Evolutionary conservation across 2,888 invertebrate species (phyloP), one percentile per base, ranked within the genome.

Genomic region (Chrysomela aeneicollis): DNA sequence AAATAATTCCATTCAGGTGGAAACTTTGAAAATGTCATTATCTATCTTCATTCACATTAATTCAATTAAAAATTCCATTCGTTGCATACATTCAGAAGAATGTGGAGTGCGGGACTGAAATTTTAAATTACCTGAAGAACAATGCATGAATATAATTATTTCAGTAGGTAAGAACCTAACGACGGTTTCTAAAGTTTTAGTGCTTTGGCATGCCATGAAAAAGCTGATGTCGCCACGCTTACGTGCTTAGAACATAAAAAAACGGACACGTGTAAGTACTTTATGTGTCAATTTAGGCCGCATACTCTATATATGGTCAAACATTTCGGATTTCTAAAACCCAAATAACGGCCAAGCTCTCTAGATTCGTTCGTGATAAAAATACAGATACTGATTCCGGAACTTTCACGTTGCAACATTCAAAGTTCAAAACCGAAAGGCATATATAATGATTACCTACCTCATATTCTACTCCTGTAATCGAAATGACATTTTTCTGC

Each of bases 191-290:
- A 42, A n/a, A 42, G 42, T 42, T 42, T 42, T 12, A 42, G 42
- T 42, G 42, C 42, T 42, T 42, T 42, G 42, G 15, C 42, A 42
- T n/a, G 42, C 42, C 42, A 42, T 15, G 15, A 42, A 42, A 42
- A 42, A 42, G 42, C 42, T 42, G n/a, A 42, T 42, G 42, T 42
- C 15, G 42, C 6, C 42, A 42, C 2, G 42, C 15, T 42, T 1
- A 15, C 42, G 42, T 42, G 42, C 3, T 42, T 15, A 1, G 42
- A 42, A 42, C 42, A 42, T 42, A 42, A 42, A 35, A 26, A 35
- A 42, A 42, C 42, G 15, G n/a, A 42, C 42, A 42, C 42, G 42
- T 42, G 42, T 42, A n/a, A 12, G 42, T 42, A 42, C n/a, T 42
- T 42, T 15, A 42, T 42, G 42, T 42, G 42, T 42, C 42, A 42